Evolutionary conservation across 2,888 invertebrate genomes (phyloP).

Genomic region (Exocentrus adspersus): DNA sequence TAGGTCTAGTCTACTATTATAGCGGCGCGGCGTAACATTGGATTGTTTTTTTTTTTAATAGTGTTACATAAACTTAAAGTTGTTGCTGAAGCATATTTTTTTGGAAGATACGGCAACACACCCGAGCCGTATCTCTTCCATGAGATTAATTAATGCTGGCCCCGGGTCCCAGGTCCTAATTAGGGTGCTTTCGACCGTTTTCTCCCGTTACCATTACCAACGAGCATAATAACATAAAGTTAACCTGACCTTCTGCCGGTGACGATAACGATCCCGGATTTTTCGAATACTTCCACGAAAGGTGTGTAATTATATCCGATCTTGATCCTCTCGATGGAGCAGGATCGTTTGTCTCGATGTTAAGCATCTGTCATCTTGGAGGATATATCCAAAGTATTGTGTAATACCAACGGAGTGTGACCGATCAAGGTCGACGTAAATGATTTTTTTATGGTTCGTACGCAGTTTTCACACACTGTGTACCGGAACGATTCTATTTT

Average conservation of each 20-base stretch:
- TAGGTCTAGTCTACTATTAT: too few species aligned
- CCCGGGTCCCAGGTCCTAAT: conserved; percentile 27
- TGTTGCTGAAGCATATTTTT: too few species aligned
- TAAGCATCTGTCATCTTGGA: too few species aligned
- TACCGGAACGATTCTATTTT: background rate
- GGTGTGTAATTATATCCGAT: conserved; percentile 28
- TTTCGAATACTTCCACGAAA: conserved; percentile 32
- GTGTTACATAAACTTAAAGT: too few species aligned
- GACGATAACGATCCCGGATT: conserved; percentile 30
- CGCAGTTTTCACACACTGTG: conserved; percentile 7
- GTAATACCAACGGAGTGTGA: conserved; percentile 16
- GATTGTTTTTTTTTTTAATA: background rate
- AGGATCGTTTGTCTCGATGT: too few species aligned
- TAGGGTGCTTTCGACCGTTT: conserved; percentile 24
- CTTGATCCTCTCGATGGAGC: too few species aligned
- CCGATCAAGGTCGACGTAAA: conserved; percentile 19
- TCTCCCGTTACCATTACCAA: conserved; percentile 29
- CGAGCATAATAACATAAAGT: conserved; percentile 34
- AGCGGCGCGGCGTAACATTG: background rate
- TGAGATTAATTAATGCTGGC: conserved; percentile 28
- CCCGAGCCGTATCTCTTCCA: conserved; percentile 16
- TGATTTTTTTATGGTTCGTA: conserved; percentile 8
- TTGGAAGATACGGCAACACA: background rate
- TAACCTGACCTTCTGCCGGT: conserved; percentile 21
- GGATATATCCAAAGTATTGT: conserved; percentile 13